Evolutionary conservation across 2,888 invertebrate species (phyloP).

Genomic region (Agriotes lineatus): DNA sequence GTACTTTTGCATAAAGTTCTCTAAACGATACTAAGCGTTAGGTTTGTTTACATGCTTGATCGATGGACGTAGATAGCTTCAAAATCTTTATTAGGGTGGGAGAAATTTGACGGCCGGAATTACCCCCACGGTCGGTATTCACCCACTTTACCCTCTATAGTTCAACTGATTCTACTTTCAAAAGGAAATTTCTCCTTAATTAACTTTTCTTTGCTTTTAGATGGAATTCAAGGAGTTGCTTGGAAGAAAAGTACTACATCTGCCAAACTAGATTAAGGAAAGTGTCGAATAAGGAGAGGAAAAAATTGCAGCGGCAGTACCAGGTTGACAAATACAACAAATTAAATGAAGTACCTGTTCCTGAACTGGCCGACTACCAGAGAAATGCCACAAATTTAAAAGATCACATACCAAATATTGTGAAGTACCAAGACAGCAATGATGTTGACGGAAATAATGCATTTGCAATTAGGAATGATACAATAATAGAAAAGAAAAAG

Average conservation of each 20-base stretch:
- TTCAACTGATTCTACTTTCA: too few species aligned
- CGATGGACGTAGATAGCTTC: too few species aligned
- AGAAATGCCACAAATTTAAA: constrained; percentile 45
- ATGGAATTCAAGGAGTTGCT: constrained; percentile 77
- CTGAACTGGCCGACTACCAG: constrained; percentile 52
- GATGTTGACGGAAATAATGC: constrained; percentile 44
- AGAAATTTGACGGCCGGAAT: too few species aligned
- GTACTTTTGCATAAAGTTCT: too few species aligned
- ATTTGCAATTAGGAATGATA: constrained; percentile 50
- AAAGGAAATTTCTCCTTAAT: too few species aligned
- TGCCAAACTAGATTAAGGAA: constrained; percentile 76
- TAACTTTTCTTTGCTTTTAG: too few species aligned
- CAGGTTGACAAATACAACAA: constrained; percentile 65
- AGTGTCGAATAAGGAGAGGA: constrained; percentile 67
- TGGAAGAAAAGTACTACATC: constrained; percentile 75
- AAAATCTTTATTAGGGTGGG: too few species aligned
- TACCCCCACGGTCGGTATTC: too few species aligned
- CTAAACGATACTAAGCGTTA: too few species aligned
- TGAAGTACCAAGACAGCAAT: constrained; percentile 36
- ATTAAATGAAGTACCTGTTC: constrained; percentile 70
- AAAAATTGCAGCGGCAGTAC: constrained; percentile 67
- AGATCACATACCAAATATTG: constrained; percentile 46
- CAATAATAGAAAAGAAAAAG: constrained; percentile 44
- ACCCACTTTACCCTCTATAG: too few species aligned
- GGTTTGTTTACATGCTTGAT: too few species aligned